Evolutionary conservation across 2,113 vertebrate genomes (phyloP).

Genomic region (Prionailurus viverrinus): DNA sequence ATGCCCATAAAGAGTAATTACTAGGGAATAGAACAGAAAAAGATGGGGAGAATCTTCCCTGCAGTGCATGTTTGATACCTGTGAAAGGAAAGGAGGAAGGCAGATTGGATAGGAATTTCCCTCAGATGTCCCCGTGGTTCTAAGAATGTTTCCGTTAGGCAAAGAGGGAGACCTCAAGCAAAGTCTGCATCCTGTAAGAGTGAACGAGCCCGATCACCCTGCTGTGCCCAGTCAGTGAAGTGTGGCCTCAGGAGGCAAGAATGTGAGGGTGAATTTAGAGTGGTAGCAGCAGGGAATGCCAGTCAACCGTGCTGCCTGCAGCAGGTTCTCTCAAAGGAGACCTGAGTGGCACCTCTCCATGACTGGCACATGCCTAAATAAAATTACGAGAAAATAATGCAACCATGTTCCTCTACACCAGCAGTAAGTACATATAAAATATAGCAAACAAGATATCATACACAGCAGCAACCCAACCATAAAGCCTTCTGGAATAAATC

Average conservation of each 20-base stretch:
- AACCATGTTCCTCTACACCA: background rate
- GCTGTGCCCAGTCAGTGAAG: background rate
- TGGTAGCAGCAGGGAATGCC: background rate
- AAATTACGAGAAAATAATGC: background rate
- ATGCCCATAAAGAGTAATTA: background rate
- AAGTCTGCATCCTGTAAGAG: background rate
- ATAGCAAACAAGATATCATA: background rate
- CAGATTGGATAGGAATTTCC: background rate
- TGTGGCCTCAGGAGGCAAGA: background rate
- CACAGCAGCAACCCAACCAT: background rate
- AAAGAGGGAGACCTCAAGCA: background rate
- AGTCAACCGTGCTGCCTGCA: background rate
- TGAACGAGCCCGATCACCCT: background rate
- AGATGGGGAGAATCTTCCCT: background rate
- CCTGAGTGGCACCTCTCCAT: background rate
- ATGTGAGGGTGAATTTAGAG: background rate
- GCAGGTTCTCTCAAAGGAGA: background rate
- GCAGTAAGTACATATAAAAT: background rate
- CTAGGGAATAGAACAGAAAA: background rate
- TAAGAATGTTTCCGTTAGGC: background rate
- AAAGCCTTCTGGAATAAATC: background rate
- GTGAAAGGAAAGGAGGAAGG: background rate
- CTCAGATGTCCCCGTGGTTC: background rate
- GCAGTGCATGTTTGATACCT: background rate
- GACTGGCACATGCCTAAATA: background rate